A percentile compares a stretch with the other conserved stretches of the same genome.
phyloP scores from a whole-genome alignment of 2,113 vertebrate species.

The Ctenomys sociabilis region DNA sequence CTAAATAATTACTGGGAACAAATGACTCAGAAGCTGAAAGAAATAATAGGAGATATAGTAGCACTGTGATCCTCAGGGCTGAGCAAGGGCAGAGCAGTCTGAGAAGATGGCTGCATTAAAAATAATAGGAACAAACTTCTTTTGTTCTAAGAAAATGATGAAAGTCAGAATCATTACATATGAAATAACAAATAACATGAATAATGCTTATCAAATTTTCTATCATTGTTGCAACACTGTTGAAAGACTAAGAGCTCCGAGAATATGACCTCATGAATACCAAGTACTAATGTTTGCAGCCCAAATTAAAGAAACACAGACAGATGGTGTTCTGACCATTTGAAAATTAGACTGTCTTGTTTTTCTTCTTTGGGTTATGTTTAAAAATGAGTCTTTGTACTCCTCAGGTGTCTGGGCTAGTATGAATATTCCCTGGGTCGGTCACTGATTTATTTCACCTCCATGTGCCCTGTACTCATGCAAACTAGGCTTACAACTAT shows the following conservation, averaged over 20 bases:
- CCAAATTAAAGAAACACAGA: conserved; percentile 44
- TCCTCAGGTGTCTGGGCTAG: neutral
- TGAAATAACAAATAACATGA: conserved; percentile 12
- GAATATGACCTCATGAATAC: conserved; percentile 28
- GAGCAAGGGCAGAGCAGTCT: conserved; percentile 70
- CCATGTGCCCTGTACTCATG: neutral
- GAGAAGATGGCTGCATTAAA: conserved; percentile 62
- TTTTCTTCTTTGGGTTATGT: neutral
- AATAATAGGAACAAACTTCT: conserved; percentile 48
- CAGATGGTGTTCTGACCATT: conserved; percentile 19
- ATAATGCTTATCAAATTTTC: neutral
- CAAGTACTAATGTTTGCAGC: conserved; percentile 3
- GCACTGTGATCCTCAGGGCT: conserved; percentile 39
- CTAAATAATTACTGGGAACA: conserved; percentile 73
- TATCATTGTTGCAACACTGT: neutral
- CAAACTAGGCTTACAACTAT: neutral
- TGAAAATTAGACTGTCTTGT: neutral
- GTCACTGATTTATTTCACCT: conserved; percentile 2
- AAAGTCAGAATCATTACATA: neutral
- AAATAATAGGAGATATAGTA: conserved; percentile 78
- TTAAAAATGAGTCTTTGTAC: conserved; percentile 36
- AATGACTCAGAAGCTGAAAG: conserved; percentile 75
- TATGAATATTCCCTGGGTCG: neutral
- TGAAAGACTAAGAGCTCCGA: neutral
- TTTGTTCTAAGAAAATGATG: conserved; percentile 61